phyloP scores from a whole-genome alignment of 1,140 invertebrate species.

The Luehdorfia chinensis region DNA sequence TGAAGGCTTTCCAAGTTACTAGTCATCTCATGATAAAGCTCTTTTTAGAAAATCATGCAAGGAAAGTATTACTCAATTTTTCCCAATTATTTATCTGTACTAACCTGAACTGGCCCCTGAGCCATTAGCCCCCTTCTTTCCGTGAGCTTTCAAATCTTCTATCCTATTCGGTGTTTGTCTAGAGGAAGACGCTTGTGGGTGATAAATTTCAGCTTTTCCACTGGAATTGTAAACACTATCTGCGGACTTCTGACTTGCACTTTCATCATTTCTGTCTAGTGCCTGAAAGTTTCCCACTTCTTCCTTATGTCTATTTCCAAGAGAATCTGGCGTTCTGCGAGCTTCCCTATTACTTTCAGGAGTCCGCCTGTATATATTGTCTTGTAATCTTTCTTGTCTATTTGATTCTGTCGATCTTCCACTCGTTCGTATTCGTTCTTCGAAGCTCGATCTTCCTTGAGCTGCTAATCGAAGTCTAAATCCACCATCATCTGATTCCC shows the following conservation, averaged over 20 bases:
- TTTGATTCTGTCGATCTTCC: constrained; percentile 60
- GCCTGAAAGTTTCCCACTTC: constrained; percentile 40
- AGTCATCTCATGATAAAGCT: too few species aligned
- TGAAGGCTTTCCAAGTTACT: too few species aligned
- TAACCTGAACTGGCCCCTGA: constrained; percentile 69
- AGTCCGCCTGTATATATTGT: constrained; percentile 56
- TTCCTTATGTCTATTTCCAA: constrained; percentile 52
- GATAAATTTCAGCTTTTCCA: constrained; percentile 55
- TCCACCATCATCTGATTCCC: constrained; percentile 79
- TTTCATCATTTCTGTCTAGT: constrained; percentile 60
- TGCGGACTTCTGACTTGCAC: constrained; percentile 64
- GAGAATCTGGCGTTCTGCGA: constrained; percentile 45
- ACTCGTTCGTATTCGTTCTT: constrained; percentile 63
- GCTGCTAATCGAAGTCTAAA: constrained; percentile 68
- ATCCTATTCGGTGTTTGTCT: constrained; percentile 68
- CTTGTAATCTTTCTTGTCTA: constrained; percentile 45
- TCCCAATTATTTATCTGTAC: too few species aligned
- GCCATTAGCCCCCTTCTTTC: constrained; percentile 59
- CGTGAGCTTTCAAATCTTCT: constrained; percentile 64
- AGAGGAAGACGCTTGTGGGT: constrained; percentile 60
- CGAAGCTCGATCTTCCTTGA: constrained; percentile 66
- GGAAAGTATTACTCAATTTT: too few species aligned
- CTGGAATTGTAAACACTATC: constrained; percentile 67
- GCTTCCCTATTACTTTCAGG: constrained; percentile 45
- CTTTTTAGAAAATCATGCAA: too few species aligned